phyloP scores from a whole-genome alignment of 2,797 vertebrate species.

The Phrynocephalus forsythii region DNA sequence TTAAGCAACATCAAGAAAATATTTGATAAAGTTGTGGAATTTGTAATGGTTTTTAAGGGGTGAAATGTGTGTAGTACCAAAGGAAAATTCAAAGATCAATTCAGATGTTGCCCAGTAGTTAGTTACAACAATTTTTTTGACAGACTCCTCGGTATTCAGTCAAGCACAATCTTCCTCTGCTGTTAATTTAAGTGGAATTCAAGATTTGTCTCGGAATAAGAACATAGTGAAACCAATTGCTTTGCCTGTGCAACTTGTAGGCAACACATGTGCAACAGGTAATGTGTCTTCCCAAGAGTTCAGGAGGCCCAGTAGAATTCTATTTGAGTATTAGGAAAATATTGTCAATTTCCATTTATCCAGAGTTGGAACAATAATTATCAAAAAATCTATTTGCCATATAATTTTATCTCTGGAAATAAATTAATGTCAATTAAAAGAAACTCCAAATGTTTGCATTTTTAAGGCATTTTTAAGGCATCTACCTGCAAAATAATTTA shows the following conservation, averaged over 20 bases:
- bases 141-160: constrained; percentile 88
- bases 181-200: constrained; percentile 86
- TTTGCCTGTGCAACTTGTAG: constrained; percentile 84
- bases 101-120: constrained; percentile 23
- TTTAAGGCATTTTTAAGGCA: neutral
- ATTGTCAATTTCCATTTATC: neutral
- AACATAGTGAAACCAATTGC: constrained; percentile 89
- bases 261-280: constrained; percentile 92
- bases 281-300: constrained; percentile 57
- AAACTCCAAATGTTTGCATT: neutral
- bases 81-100: neutral
- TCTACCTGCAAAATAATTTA: neutral
- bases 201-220: constrained; percentile 86
- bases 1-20: neutral
- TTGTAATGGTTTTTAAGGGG: constrained; percentile 21
- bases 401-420: neutral
- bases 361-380: neutral
- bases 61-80: neutral
- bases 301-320: constrained; percentile 14
- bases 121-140: constrained; percentile 66
- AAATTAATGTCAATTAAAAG: neutral
- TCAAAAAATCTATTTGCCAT: neutral
- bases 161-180: constrained; percentile 81
- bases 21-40: neutral
- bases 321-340: constrained; percentile 17